Percentiles rank a stretch among this genome's conserved stretches.
Evolutionary conservation across 2,113 vertebrate species (phyloP).

Genomic region (Xyliphius kryptos): DNA sequence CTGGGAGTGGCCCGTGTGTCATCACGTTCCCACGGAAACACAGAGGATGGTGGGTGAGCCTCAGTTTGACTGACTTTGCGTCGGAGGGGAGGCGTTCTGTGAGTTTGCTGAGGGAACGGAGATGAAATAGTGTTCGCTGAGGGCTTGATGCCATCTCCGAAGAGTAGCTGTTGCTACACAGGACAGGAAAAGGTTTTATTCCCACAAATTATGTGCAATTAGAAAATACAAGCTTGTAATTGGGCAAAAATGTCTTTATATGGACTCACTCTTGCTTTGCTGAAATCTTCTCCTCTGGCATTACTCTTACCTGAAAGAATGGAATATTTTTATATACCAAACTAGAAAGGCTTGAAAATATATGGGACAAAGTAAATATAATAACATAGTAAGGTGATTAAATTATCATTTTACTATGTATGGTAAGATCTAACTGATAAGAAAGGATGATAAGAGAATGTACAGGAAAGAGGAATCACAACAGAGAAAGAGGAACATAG

Average conservation of each 20-base stretch:
- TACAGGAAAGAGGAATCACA: background rate
- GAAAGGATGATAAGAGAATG: background rate
- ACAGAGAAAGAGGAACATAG: background rate
- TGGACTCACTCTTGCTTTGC: constrained; percentile 52
- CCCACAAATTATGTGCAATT: background rate
- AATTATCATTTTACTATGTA: too few relatives aligned
- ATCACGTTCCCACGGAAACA: constrained; percentile 70
- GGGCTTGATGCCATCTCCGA: constrained; percentile 50
- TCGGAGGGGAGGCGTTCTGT: constrained; percentile 49
- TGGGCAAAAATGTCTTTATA: background rate
- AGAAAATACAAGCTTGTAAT: background rate
- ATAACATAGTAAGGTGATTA: too few relatives aligned
- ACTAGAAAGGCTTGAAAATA: background rate
- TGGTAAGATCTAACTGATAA: too few relatives aligned
- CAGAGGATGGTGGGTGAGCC: constrained; percentile 47
- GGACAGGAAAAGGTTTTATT: background rate
- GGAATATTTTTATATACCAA: background rate
- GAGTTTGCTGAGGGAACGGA: constrained; percentile 48
- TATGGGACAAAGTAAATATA: too few relatives aligned
- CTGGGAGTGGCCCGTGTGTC: constrained; percentile 44
- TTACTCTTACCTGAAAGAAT: constrained; percentile 46
- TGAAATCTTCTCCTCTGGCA: constrained; percentile 48
- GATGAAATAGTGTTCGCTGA: constrained; percentile 31
- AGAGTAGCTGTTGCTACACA: constrained; percentile 57
- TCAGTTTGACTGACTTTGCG: constrained; percentile 48